Evolutionary conservation across 2,888 invertebrate species (phyloP), one percentile per base, ranked within the genome.

Genomic region (Lochmaea capreae): DNA sequence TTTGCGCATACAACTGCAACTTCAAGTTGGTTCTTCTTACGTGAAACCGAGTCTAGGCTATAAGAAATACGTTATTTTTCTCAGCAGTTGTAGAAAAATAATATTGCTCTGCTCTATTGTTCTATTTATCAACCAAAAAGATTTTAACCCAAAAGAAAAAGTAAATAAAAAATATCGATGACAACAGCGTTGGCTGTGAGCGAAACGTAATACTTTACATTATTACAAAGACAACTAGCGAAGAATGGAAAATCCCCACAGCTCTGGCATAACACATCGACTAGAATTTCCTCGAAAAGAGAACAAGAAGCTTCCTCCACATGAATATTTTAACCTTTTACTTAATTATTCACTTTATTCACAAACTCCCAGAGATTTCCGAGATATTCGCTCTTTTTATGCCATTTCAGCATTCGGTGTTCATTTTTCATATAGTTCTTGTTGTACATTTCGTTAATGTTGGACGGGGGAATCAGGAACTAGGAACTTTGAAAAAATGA

Each of bases 321-420:
- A 76, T 79, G 78, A 79, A 79, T 79, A 78, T 79, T 79, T 78
- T 71, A 79, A 65, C 59, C 58, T 66, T 72, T 65, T 59, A 76
- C 62, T 79, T 77, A 79, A 79, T 79, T 79, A 79, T 79, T 79
- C 76, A 79, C 72, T 70, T 75, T 67, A 75, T 63, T 69, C 72
- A 63, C 61, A 66, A 58, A 61, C 66, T 66, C 26, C 22, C 33
- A 18, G 61, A 46, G 73, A 69, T 75, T 72, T 69, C 42, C 52
- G 59, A 73, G 77, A 68, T 76, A 71, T 78, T 68, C 73, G 67
- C 75, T 52, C 71, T 71, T 77, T 71, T 76, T 69, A 73, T 63
- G 65, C n/a, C 67, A 62, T 58, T 73, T 66, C 73, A 58, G 67
- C 62, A 57, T n/a, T 70, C 63, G 10, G 16, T 65, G 59, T 67